Conservation (phyloP, 2,113 vertebrate species). For the Tragelaphus buxtoni region DNA sequence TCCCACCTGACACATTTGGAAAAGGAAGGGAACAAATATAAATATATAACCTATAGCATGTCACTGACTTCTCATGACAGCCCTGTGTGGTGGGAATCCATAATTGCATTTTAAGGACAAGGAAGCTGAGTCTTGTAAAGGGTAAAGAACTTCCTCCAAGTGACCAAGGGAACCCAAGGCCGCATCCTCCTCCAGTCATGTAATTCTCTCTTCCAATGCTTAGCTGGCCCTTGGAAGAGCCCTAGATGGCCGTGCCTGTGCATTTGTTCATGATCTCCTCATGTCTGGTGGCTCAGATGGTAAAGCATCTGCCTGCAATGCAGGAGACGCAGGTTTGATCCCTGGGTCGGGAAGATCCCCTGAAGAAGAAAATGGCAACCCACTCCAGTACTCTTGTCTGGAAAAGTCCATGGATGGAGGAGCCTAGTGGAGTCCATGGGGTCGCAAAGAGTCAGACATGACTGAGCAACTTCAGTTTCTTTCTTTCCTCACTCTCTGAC, state of each 20-base stretch:
- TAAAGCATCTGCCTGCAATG: neutral
- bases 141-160: neutral
- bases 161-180: neutral
- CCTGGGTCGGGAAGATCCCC: neutral
- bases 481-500: neutral
- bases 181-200: neutral
- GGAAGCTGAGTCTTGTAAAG: neutral
- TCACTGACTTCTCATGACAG: neutral
- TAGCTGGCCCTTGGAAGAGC: neutral
- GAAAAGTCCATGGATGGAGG: neutral
- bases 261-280: neutral
- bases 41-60: neutral
- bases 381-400: neutral
- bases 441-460: neutral
- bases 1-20: neutral
- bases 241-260: neutral
- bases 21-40: neutral
- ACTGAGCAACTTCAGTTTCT: neutral
- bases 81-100: neutral
- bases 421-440: neutral
- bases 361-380: neutral
- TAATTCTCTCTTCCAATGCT: neutral
- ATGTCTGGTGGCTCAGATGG: neutral
- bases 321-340: neutral
- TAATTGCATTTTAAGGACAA: neutral